Base-by-base conservation (phyloP, 2,888 invertebrate species). In the Schizaphis graminum region DNA sequence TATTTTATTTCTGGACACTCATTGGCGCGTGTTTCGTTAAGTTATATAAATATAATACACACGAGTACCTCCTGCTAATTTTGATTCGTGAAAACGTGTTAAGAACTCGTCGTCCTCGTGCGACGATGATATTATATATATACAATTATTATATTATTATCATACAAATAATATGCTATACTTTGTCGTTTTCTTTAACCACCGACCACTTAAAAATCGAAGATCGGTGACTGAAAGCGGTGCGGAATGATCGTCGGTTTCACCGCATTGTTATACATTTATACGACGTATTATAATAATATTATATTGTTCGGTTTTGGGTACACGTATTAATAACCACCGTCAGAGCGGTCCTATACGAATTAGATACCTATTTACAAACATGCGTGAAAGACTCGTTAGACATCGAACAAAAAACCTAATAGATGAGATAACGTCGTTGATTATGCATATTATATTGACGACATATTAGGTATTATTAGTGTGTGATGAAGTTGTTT, bases 181-280 rank as follows among this genome's bases (percentile, higher is more conserved):
- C 67, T n/a, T 67, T n/a, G n/a, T 67, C n/a, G 1, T 67, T 77
- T 77, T 35, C 67, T 77, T 35, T 77, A 21, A 77, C 16, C 35
- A 35, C 67, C 67, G 7, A 77, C 35, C 35, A 35, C 67, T 35
- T 77, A 77, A 77, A 67, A 77, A 77, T 77, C 67, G 21, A 77
- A 77, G 67, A 77, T 7, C 35, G 7, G 35, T 16, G 35, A 77
- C n/a, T 77, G 35, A 77, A 35, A 77, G 35, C 67, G 21, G 35
- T 16, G 67, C 21, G 7, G 67, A 77, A 77, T 67, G n/a, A 7
- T 77, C 67, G 21, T 77, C 67, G 35, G 67, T 77, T 77, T 77
- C 35, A 77, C 67, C 5, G n/a, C 67, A 77, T 77, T 77, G 67
- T 77, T 77, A 35, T 77, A 77, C 67, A 77, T 77, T 77, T 77